phyloP scores from a whole-genome alignment of 2,888 invertebrate genomes.

The Perizoma affinitatum region DNA sequence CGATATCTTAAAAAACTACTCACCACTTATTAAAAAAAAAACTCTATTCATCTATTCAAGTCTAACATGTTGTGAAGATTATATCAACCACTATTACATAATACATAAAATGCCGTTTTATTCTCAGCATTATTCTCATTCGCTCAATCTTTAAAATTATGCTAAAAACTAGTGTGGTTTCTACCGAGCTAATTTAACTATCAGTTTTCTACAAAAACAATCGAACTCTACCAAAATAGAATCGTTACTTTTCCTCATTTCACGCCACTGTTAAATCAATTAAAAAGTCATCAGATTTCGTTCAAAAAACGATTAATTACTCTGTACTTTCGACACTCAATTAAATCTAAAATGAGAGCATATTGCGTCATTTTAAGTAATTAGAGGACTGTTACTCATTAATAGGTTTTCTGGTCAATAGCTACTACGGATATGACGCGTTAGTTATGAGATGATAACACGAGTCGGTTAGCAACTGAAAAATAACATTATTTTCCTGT shows the following conservation, averaged over 20 bases:
- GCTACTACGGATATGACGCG: neutral
- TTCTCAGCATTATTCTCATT: too few species aligned
- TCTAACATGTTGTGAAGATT: too few species aligned
- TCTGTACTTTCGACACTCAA: conserved; percentile 36
- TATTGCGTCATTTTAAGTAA: conserved; percentile 29
- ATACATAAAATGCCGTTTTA: too few species aligned
- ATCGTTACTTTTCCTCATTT: conserved; percentile 47
- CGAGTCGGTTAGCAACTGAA: neutral
- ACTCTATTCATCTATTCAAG: too few species aligned
- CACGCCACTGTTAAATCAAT: conserved; percentile 58
- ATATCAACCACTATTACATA: too few species aligned
- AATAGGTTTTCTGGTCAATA: conserved; percentile 4
- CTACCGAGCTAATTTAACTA: too few species aligned
- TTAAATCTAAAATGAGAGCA: conserved; percentile 33
- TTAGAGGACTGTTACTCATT: conserved; percentile 23
- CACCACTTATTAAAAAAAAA: too few species aligned
- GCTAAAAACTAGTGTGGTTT: too few species aligned
- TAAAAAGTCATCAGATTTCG: conserved; percentile 61
- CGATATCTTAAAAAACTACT: too few species aligned
- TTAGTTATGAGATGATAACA: neutral
- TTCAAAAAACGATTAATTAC: conserved; percentile 60
- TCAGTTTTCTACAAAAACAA: too few species aligned
- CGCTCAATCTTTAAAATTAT: too few species aligned
- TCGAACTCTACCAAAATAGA: too few species aligned
- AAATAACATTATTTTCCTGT: neutral